Base-by-base conservation (phyloP, 2,113 vertebrate genomes). In the Tragelaphus imberbis region DNA sequence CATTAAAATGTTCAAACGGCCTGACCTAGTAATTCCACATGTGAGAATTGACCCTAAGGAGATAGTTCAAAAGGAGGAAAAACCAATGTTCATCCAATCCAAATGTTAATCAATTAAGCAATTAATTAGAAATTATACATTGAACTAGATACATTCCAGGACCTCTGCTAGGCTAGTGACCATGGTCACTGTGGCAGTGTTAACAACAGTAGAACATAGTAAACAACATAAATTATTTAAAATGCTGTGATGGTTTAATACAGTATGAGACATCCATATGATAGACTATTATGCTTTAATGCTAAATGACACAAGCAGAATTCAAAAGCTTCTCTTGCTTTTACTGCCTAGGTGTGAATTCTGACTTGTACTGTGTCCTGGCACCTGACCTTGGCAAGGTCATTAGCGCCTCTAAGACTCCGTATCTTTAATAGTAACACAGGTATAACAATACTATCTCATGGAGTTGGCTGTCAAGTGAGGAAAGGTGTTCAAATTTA, bases 1-100 rank as follows among this genome's bases (percentile, higher is more conserved):
- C 79, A 87, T 82, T 84, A 61, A 97, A 95, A 84, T 90, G 71
- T 93, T 94, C 93, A 96, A 95, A 88, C n/a, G 30, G 51, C 55
- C 90, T 97, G 61, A 94, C 87, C 80, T 51, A 81, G 47, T 68
- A 68, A 88, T 97, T 89, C 56, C 55, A n/a, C 68, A 40, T 56
- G 71, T 89, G 90, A 93, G 77, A 87, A 89, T 51, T 44, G 71
- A 49, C 84, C 89, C 58, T 71, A 61, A 81, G 61, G 84, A 96
- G 91, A 47, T 51, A 94, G 91, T 95, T 93, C 30, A 59, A 90
- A 94, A 93, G 91, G 90, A 84, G 65, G 51, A 95, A 94, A 95
- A 27, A 28, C 33, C 56, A 92, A 4, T 82, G 79, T 63, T 91
- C 47, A 61, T 71, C 30, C 17, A 75, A 88, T 77, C 89, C 59